phyloP scores from a whole-genome alignment of 2,888 invertebrate genomes.

The Drosophila villosipedis region DNA sequence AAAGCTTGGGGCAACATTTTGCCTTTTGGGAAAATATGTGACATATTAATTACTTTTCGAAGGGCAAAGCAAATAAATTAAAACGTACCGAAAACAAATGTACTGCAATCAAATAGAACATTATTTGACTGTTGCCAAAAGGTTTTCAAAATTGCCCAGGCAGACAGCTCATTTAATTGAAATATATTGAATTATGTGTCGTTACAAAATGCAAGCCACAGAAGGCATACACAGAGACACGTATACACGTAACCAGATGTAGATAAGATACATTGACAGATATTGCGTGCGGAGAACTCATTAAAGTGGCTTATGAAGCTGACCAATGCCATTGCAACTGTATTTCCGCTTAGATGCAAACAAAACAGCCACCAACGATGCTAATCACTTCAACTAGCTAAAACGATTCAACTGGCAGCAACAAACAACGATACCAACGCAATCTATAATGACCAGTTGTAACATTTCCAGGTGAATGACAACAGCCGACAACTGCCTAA shows the following conservation, averaged over 20 bases:
- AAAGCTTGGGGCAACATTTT: conserved; percentile 18
- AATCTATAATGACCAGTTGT: conserved; percentile 45
- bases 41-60: conserved; percentile 57
- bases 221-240: conserved; percentile 11
- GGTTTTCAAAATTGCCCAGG: not conserved
- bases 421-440: conserved; percentile 36
- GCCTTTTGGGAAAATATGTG: conserved; percentile 39
- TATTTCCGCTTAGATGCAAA: conserved; percentile 74
- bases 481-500: conserved; percentile 66
- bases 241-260: not conserved
- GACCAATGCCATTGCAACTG: conserved; percentile 65
- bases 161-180: conserved; percentile 50
- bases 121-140: conserved; percentile 14
- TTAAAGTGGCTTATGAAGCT: conserved; percentile 46
- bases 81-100: conserved; percentile 24
- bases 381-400: conserved; percentile 79
- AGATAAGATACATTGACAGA: conserved; percentile 5
- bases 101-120: conserved; percentile 40
- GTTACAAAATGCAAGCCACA: conserved; percentile 21
- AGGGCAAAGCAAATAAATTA: conserved; percentile 35
- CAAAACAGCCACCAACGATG: conserved; percentile 79
- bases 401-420: conserved; percentile 70
- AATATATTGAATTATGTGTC: conserved; percentile 46
- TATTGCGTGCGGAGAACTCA: conserved; percentile 31
- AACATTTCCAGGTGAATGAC: conserved; percentile 74